Evolutionary conservation across 64 coral and sea anemone species (phyloP), one percentile per base, ranked within the genome.

Genomic region (Montipora foliosa): DNA sequence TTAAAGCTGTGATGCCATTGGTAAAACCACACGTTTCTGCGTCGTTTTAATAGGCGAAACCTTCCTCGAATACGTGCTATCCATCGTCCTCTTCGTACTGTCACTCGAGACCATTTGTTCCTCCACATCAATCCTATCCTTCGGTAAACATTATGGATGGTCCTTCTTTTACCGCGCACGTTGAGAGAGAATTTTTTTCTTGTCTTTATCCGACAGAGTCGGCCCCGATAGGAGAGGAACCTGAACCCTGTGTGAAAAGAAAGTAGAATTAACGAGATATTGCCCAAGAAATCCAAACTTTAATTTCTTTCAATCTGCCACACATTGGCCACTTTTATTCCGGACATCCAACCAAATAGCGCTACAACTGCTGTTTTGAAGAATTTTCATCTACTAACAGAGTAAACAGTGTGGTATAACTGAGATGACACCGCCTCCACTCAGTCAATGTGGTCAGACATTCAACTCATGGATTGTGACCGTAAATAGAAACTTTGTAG

Each of bases 381-480:
- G 1, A 37, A 37, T 37, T 37, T 37, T 37, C 37, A 2, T 37
- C 37, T 37, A 37, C 37, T 37, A 0, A 37, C 37, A 37, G 37
- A 37, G 37, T 37, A 37, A 37, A 37, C 37, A 37, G 37, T 2
- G 37, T 37, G 37, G 37, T 37, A 37, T 37, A 37, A 37, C 37
- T 37, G 37, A 37, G 37, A 37, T 37, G 37, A 2, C 37, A 37
- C 37, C 37, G 37, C 37, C 37, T 37, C 37, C 37, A 37, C 37
- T 37, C 37, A 37, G 37, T 37, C 2, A 37, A 37, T 37, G 37
- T 37, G 37, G 37, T 37, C 0, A 37, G 0, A 37, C 37, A 37
- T 0, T 37, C 37, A 37, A 37, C 37, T 0, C 37, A 0, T 37
- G 37, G 37, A 37, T 37, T 37, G 37, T 0, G 0, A 37, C 37